Conservation (phyloP, 2,888 invertebrate species). For the Hypercompe scribonia region DNA sequence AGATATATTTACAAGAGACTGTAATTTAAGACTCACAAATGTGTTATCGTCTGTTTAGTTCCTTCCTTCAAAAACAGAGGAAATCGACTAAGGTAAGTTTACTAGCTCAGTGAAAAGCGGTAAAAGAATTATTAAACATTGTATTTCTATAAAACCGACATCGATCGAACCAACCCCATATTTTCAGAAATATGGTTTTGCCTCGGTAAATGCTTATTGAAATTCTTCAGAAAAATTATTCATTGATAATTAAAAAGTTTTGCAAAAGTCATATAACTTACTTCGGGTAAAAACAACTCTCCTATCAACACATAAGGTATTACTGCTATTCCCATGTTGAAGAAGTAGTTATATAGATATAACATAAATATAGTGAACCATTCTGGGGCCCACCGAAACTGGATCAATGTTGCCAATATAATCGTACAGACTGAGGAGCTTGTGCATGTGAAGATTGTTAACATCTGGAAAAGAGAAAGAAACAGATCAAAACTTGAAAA, state of each 20-base stretch:
- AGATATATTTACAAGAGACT: not conserved
- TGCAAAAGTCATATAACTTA: conserved; percentile 37
- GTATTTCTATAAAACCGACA: too few relatives aligned
- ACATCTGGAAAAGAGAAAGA: conserved; percentile 51
- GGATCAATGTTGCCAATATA: conserved; percentile 66
- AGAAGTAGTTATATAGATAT: conserved; percentile 71
- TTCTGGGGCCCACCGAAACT: conserved; percentile 66
- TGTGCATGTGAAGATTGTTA: conserved; percentile 63
- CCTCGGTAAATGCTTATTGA: not conserved
- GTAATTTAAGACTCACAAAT: too few relatives aligned
- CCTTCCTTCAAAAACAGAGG: not conserved
- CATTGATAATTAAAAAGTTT: not conserved
- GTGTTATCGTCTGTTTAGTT: too few relatives aligned
- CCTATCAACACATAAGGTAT: conserved; percentile 79
- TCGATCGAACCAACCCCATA: too few relatives aligned
- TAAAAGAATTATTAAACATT: too few relatives aligned
- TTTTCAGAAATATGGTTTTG: not conserved
- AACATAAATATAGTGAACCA: conserved; percentile 71
- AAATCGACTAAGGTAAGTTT: too few relatives aligned
- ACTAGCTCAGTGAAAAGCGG: too few relatives aligned
- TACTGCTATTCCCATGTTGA: conserved; percentile 76
- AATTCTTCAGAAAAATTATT: not conserved
- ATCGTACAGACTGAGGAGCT: conserved; percentile 62
- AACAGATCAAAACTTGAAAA: not conserved
- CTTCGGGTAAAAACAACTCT: conserved; percentile 81